Evolutionary conservation across 92 coral and sea anemone genomes (phyloP).

Genomic region (Palythoa caribaeorum): DNA sequence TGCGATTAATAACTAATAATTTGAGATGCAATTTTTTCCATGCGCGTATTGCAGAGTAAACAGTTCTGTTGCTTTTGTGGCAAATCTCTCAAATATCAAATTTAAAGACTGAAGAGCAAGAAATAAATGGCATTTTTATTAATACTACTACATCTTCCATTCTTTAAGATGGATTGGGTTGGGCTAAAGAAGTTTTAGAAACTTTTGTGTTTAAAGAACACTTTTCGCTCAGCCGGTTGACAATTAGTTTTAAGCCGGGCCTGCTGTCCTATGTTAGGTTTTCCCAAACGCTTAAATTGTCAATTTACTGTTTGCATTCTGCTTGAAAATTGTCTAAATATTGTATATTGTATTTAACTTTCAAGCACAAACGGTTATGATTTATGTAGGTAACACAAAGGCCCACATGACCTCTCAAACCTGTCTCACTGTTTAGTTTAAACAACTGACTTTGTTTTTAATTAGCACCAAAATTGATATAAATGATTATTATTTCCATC

Average conservation of each 20-base stretch:
- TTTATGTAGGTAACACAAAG: background rate
- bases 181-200: too few species aligned
- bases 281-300: background rate
- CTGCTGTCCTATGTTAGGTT: background rate
- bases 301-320: background rate
- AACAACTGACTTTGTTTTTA: background rate
- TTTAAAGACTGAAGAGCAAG: background rate
- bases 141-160: too few species aligned
- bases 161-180: too few species aligned
- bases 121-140: too few species aligned
- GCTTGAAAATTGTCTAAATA: background rate
- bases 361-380: background rate
- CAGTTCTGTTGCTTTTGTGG: background rate
- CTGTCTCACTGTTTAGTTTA: background rate
- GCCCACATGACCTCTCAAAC: background rate
- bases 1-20: background rate
- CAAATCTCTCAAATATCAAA: background rate
- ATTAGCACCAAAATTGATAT: background rate
- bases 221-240: background rate
- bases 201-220: background rate
- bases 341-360: background rate
- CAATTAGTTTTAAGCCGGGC: background rate
- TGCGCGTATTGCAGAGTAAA: background rate
- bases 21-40: background rate
- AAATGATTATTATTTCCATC: background rate